A percentile compares a stretch with the other conserved stretches of the same genome.
These are phyloP conservation scores for Chrysoperla carnea DNA, from an alignment of 1,140 invertebrate species.

Conservation along the genomic window DNA sequence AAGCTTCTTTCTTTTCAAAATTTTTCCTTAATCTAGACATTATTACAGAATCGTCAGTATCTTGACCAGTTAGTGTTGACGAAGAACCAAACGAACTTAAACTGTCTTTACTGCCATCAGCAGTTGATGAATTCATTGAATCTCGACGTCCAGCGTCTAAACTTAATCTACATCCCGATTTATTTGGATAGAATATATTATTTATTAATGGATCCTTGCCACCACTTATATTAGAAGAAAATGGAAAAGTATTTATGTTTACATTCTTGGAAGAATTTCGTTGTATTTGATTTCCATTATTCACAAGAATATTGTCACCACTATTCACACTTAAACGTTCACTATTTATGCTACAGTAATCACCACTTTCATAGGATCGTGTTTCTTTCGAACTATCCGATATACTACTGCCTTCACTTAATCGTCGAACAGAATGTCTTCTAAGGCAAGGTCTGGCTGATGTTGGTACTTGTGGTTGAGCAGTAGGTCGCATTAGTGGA, in stretches of 20 bases:
- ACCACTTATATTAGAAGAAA: conserved; percentile 7
- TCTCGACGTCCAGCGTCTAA: conserved; percentile 30
- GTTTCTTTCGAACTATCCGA: conserved; percentile 21
- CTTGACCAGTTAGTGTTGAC: conserved; percentile 43
- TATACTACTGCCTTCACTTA: conserved; percentile 28
- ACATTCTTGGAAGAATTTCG: too few relatives aligned
- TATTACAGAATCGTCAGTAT: conserved; percentile 45
- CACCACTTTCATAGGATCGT: conserved; percentile 18
- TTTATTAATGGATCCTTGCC: conserved; percentile 18
- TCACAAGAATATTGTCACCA: conserved; percentile 1
- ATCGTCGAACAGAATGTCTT: conserved; percentile 24
- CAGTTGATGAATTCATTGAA: conserved; percentile 33
- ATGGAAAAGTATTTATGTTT: too few relatives aligned
- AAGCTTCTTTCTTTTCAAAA: conserved; percentile 75
- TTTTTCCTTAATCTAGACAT: conserved; percentile 59
- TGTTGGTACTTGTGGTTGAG: conserved; percentile 30
- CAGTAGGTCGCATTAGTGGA: conserved; percentile 16
- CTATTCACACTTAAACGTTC: background rate
- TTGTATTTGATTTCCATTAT: background rate
- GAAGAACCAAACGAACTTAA: conserved; percentile 42
- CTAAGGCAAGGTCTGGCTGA: conserved; percentile 16
- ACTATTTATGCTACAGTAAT: conserved; percentile 10
- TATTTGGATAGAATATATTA: conserved; percentile 12
- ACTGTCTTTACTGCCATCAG: conserved; percentile 40
- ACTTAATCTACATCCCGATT: conserved; percentile 22